A percentile compares a stretch with the other conserved stretches of the same genome.
Evolutionary conservation across 2,888 invertebrate species (phyloP).

Genomic region (Caenorhabditis sp.): DNA sequence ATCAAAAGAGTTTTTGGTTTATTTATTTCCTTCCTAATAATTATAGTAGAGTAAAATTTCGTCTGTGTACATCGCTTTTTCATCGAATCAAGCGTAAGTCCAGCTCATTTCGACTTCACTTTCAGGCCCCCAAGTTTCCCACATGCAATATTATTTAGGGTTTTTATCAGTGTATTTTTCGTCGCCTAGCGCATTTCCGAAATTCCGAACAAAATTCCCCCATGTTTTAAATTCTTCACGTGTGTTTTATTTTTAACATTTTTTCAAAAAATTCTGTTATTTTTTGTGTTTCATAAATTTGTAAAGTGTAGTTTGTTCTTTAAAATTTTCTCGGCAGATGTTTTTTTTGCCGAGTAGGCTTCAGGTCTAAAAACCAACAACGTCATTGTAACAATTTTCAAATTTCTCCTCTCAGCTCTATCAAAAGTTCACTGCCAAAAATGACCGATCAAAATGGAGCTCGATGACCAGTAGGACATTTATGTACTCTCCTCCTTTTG

Average conservation of each 20-base stretch:
- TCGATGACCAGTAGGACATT: constrained; percentile 14
- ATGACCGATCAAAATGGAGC: constrained; percentile 21
- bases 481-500: not conserved
- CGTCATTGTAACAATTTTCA: not conserved
- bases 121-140: not conserved
- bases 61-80: not conserved
- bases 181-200: too few species aligned
- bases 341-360: not conserved
- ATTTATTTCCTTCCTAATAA: too few species aligned
- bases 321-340: not conserved
- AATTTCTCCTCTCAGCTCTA: not conserved
- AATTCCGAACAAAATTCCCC: not conserved
- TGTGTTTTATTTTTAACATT: not conserved
- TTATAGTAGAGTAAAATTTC: too few species aligned
- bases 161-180: not conserved
- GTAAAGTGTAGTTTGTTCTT: too few species aligned
- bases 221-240: not conserved
- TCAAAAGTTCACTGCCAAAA: constrained; percentile 3
- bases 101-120: not conserved
- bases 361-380: too few species aligned
- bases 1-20: too few species aligned
- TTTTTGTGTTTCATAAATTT: too few species aligned
- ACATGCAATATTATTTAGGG: not conserved
- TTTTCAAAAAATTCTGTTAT: not conserved
- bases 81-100: not conserved